A percentile compares a stretch with the other conserved stretches of the same genome.
Conservation (phyloP, 2,888 invertebrate genomes). For the Rutpela maculata region DNA sequence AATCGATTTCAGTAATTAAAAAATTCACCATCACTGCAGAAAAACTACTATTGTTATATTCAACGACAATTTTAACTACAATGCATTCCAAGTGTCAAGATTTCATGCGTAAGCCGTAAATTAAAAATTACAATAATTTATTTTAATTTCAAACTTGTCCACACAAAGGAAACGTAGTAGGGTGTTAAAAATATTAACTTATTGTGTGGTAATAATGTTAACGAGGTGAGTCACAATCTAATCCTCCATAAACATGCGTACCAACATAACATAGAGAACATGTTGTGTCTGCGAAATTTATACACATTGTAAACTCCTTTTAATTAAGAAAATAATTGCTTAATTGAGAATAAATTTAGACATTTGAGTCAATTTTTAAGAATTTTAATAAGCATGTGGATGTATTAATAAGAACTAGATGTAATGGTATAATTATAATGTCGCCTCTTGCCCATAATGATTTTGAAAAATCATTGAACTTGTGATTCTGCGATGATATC, state of each 20-base stretch:
- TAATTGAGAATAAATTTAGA: conserved; percentile 44
- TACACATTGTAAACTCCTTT: conserved; percentile 36
- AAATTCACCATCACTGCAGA: not conserved
- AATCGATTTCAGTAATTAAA: not conserved
- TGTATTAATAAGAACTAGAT: conserved; percentile 23
- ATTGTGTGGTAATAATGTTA: conserved; percentile 46
- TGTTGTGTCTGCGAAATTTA: conserved; percentile 26
- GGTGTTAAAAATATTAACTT: conserved; percentile 44
- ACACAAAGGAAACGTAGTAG: conserved; percentile 40
- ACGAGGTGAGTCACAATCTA: conserved; percentile 41
- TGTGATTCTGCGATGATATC: not conserved
- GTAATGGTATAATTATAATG: conserved; percentile 23
- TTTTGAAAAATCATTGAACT: conserved; percentile 3
- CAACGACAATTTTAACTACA: not conserved
- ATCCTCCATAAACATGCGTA: conserved; percentile 40
- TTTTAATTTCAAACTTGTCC: conserved; percentile 34
- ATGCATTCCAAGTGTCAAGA: not conserved
- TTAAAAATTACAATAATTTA: conserved; percentile 37
- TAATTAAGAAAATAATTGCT: conserved; percentile 44
- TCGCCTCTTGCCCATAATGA: not conserved
- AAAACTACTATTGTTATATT: not conserved
- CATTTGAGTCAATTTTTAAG: conserved; percentile 37
- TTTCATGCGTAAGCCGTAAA: conserved; percentile 22
- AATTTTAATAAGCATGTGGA: conserved; percentile 37
- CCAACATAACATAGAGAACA: conserved; percentile 28